Evolutionary conservation across 2,113 vertebrate genomes (phyloP), one percentile per base, ranked within the genome.

Genomic region (Australoheros scitulus): DNA sequence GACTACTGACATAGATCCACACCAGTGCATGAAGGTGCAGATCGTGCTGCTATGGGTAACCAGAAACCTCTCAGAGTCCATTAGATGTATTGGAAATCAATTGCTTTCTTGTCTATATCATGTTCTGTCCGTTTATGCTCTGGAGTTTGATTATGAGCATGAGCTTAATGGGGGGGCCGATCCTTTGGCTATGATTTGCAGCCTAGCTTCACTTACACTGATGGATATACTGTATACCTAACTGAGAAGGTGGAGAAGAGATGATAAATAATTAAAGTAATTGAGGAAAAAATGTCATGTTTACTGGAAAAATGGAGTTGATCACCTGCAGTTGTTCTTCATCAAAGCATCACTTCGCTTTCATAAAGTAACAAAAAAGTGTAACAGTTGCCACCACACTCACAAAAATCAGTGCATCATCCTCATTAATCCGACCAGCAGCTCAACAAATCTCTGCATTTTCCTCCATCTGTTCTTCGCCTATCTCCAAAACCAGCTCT

Each of bases 121-220:
- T 72, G 58, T 72, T 74, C 72, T 70, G 47, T 79, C 61, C 80
- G 26, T 63, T 81, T 79, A 24, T 60, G 29, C 61, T 70, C 77
- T 61, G 29, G 26, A 80, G 61, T 18, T 38, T 61, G 83, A 87
- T 85, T 87, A 79, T 86, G 65, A 84, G 47, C 47, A n/a, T 29
- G 59, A 58, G 29, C 26, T 70, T 87, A 85, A 89, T 87, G 57
- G 50, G 50, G 29, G 29, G 29, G 83, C 72, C 11, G 26, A 89
- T 78, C 47, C 34, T 84, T 7, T 74, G 76, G 50, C 34, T 61
- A 34, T 9, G 11, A 80, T 65, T 60, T 89, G 59, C 82, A 76
- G 64, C 61, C 79, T 8, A 52, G 20, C 38, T 41, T 85, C 59
- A 60, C 41, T 88, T 59, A 70, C 59, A 47, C 22, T 74, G 83